Evolutionary conservation across 1,140 invertebrate species (phyloP), one percentile per base, ranked within the genome.

Genomic region (Anadara kagoshimensis): DNA sequence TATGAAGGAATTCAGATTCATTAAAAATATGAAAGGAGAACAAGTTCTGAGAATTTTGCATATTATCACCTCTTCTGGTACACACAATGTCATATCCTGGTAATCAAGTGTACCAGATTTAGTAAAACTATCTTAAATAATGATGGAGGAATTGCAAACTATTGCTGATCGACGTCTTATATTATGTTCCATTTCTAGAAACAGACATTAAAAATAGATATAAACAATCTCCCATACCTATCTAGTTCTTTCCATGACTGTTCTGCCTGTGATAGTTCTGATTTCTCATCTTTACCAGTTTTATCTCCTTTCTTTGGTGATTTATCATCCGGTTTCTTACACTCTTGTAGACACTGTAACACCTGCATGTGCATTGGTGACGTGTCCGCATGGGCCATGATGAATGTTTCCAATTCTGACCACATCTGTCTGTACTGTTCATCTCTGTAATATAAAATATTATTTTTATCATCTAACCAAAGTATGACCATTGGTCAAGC

Each of bases 341-440:
- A 94, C 84, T 98, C 95, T 43, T 95, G 89, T 11, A 98, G 88
- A 87, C 95, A 97, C 63, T 94, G 93, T 16, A 98, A 90, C 16
- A 98, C 92, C 79, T 93, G 92, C 59, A 92, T 92, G 85, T 98
- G 97, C 70, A 91, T 89, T 22, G 91, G 92, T 80, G 91, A 91
- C 53, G 92, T 91, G 59, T 76, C 76, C 87, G 93, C 91, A 83
- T 97, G 94, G 10, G 93, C 92, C 68, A 94, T 93, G 0, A 98
- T 87, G 67, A 97, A 92, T 14, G 92, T 93, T 88, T 98, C 97
- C 41, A 98, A 86, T 85, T 98, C 97, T 51, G 92, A 92, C 94
- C 96, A 99, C 83, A 98, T 92, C 56, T 95, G 91, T 66, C 94
- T 92, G 89, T 97, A 98, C 80, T 97, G 95, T 81, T 98, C 97